Conservation (phyloP, 2,888 invertebrate species). For the Invenusta paracnida region DNA sequence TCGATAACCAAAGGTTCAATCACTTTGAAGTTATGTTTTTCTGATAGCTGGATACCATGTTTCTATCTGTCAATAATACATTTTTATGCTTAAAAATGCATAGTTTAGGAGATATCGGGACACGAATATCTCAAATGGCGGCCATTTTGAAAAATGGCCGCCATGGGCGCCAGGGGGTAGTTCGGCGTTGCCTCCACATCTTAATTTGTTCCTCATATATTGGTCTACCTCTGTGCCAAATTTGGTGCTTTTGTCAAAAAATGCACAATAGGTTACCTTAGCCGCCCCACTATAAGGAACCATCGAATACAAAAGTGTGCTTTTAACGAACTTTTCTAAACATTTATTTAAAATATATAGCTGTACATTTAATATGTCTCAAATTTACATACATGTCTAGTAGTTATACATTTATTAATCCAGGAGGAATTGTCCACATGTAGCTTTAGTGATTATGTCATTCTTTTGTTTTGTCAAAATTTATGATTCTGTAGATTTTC, state of each 20-base stretch:
- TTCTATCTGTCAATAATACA: neutral
- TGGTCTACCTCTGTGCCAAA: neutral
- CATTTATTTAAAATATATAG: no score
- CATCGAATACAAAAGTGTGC: no score
- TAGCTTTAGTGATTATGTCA: no score
- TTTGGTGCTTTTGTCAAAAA: neutral
- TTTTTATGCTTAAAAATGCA: neutral
- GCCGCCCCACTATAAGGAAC: neutral
- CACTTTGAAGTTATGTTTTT: neutral
- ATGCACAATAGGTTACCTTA: neutral
- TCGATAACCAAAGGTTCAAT: neutral
- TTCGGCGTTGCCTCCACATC: neutral
- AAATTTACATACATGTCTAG: no score
- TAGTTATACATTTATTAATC: no score
- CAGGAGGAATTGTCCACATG: no score
- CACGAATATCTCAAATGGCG: neutral
- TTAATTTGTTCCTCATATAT: neutral
- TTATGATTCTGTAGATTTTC: no score
- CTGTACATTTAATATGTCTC: no score
- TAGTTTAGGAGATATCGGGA: neutral
- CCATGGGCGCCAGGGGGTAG: neutral
- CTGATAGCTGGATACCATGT: neutral
- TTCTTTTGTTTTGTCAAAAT: no score
- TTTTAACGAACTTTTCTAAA: no score
- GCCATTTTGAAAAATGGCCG: neutral